A percentile compares a stretch with the other conserved stretches of the same genome.
Evolutionary conservation across 2,888 invertebrate genomes (phyloP).

Genomic region (Azorinus chamasolen): DNA sequence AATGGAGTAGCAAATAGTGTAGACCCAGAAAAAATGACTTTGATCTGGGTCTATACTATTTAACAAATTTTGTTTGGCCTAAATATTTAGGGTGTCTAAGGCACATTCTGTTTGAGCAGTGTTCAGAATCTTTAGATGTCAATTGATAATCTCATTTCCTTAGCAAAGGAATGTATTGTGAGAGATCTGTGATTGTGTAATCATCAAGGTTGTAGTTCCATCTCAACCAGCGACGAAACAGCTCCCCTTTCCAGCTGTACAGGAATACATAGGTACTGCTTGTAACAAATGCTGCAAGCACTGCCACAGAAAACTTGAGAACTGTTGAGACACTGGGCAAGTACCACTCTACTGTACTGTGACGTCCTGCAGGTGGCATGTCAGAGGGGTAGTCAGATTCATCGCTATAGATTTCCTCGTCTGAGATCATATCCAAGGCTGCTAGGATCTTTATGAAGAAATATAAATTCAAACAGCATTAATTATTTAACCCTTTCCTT

Average conservation of each 20-base stretch:
- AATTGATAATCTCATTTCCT: no score
- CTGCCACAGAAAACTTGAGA: constrained; percentile 28
- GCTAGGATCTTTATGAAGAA: constrained; percentile 59
- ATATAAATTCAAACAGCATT: not conserved
- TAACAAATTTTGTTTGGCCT: no score
- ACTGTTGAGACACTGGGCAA: constrained; percentile 50
- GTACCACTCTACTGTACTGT: constrained; percentile 41
- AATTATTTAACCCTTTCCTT: not conserved
- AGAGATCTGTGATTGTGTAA: constrained; percentile 27
- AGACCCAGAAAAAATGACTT: no score
- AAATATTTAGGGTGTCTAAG: no score
- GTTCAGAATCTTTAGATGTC: no score
- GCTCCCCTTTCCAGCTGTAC: constrained; percentile 46
- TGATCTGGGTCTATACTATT: no score
- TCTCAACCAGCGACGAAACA: constrained; percentile 47
- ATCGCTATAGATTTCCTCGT: constrained; percentile 75
- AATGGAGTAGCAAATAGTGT: no score
- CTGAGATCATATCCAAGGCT: constrained; percentile 72
- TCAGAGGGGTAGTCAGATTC: constrained; percentile 73
- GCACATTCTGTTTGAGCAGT: no score
- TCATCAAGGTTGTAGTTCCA: constrained; percentile 56
- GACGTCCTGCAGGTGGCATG: constrained; percentile 41
- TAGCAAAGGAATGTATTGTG: no score
- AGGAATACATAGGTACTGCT: constrained; percentile 45
- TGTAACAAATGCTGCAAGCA: constrained; percentile 21